Percentiles rank a stretch among this genome's conserved stretches.
Evolutionary conservation across 1,140 invertebrate genomes (phyloP).

Genomic region (Drosophila orena): DNA sequence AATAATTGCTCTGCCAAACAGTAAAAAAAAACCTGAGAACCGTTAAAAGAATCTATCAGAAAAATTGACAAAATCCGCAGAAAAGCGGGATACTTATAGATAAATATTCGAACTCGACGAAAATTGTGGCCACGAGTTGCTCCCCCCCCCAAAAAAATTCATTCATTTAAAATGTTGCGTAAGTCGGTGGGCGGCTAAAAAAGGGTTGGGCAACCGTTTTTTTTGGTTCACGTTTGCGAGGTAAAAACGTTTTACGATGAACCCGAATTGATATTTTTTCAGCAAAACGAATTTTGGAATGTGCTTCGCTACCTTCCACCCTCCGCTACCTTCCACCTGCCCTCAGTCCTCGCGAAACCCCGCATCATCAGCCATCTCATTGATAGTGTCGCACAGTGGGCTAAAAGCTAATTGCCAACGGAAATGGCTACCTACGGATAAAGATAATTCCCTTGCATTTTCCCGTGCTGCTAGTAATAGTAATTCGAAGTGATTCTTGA

Average conservation of each 20-base stretch:
- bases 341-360: background rate
- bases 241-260: slow-evolving; percentile 75
- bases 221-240: slow-evolving; percentile 55
- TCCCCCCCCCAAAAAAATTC: slow-evolving; percentile 51
- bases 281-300: slow-evolving; percentile 65
- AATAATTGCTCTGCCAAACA: background rate
- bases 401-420: too few species aligned
- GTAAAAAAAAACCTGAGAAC: too few species aligned
- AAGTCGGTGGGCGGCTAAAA: background rate
- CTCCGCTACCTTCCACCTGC: too few species aligned
- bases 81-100: slow-evolving; percentile 4
- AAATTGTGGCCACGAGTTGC: slow-evolving; percentile 6
- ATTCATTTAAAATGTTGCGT: slow-evolving; percentile 68
- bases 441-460: too few species aligned
- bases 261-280: slow-evolving; percentile 75
- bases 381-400: slow-evolving; percentile 23
- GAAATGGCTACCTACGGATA: background rate
- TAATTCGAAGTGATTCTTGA: too few species aligned
- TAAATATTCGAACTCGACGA: slow-evolving; percentile 9
- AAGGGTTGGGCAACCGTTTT: background rate
- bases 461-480: too few species aligned
- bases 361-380: slow-evolving; percentile 45
- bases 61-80: background rate
- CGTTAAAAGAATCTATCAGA: background rate
- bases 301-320: slow-evolving; percentile 38